phyloP scores from a whole-genome alignment of 2,888 invertebrate genomes.

The Desoria tigrina region DNA sequence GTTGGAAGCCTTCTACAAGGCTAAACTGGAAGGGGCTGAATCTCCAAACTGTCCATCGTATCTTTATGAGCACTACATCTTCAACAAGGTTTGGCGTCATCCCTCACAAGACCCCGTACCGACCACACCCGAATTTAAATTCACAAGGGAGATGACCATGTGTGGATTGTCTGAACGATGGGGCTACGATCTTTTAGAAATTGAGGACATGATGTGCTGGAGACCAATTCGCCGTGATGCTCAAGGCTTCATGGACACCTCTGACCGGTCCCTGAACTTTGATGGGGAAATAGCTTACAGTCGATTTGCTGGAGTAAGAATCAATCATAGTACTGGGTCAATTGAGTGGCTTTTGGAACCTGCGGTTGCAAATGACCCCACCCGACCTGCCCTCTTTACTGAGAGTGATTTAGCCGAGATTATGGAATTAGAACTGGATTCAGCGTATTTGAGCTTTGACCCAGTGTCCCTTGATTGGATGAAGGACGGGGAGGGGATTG shows the following conservation, averaged over 20 bases:
- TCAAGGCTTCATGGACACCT: constrained; percentile 15
- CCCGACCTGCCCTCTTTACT: constrained; percentile 11
- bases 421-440: constrained; percentile 11
- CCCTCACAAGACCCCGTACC: too few relatives aligned
- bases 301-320: constrained; percentile 10
- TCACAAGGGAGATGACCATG: constrained; percentile 7
- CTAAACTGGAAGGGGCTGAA: too few relatives aligned
- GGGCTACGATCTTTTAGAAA: constrained; percentile 7
- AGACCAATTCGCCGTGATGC: constrained; percentile 5
- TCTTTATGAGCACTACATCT: too few relatives aligned
- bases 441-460: constrained; percentile 14
- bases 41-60: too few relatives aligned
- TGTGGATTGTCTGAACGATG: neutral
- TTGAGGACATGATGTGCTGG: constrained; percentile 19
- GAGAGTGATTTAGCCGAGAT: constrained; percentile 14
- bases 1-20: too few relatives aligned
- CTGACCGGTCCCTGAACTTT: constrained; percentile 15
- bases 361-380: neutral
- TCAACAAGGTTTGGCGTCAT: too few relatives aligned
- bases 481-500: neutral
- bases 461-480: neutral
- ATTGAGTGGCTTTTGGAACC: neutral
- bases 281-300: constrained; percentile 4
- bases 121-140: constrained; percentile 10
- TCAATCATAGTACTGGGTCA: neutral